Evolutionary conservation across 2,888 invertebrate genomes (phyloP).

Genomic region (Nomada hirtipes): DNA sequence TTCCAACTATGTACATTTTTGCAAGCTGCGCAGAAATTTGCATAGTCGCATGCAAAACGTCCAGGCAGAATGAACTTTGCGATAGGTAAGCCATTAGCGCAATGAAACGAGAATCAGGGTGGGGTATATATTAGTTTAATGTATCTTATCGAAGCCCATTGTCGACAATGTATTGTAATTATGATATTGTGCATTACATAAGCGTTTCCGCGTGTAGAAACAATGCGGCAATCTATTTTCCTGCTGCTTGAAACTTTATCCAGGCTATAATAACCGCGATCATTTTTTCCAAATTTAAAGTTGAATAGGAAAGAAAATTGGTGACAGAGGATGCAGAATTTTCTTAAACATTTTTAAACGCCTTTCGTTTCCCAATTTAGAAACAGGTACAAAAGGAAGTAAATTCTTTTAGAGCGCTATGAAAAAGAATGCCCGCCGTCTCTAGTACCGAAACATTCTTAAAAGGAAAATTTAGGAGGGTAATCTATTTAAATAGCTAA

Average conservation of each 20-base stretch:
- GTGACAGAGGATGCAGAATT: no score
- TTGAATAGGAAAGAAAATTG: no score
- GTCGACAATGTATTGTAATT: conserved; percentile 35
- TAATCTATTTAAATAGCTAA: no score
- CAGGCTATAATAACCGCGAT: neutral
- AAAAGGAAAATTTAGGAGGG: no score
- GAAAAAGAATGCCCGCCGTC: no score
- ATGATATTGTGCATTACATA: conserved; percentile 22
- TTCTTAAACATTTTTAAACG: no score
- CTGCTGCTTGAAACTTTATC: neutral
- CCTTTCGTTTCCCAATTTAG: no score
- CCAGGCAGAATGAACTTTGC: neutral
- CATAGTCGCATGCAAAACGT: neutral
- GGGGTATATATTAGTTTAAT: conserved; percentile 32
- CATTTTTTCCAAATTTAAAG: neutral
- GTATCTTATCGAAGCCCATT: conserved; percentile 32
- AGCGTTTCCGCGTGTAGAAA: neutral
- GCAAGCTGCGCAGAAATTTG: conserved; percentile 8
- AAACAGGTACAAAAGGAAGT: no score
- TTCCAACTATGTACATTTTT: neutral
- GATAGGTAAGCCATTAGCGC: conserved; percentile 23
- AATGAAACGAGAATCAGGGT: neutral
- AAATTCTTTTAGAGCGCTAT: no score
- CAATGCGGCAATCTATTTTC: no score
- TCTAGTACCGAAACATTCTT: no score